Conservation (phyloP, 2,113 vertebrate genomes). For the Microtus montanus region DNA sequence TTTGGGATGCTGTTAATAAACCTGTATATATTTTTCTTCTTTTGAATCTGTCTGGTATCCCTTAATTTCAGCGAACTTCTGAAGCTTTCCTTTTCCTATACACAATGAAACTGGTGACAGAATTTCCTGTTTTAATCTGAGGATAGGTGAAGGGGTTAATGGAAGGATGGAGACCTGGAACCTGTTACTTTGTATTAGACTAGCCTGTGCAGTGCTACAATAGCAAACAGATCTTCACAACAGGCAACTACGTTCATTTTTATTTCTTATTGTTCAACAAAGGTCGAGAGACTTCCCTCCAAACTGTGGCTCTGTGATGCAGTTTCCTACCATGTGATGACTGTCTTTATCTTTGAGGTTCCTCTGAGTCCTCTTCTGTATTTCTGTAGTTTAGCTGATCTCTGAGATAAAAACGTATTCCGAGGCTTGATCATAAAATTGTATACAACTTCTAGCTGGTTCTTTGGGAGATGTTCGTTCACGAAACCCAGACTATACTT, state of each 20-base stretch:
- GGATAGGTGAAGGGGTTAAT: neutral
- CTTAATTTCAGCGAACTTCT: neutral
- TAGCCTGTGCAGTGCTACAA: neutral
- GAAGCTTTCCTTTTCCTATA: no score
- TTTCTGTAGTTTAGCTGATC: neutral
- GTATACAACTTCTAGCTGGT: neutral
- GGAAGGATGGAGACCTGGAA: neutral
- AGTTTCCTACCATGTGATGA: neutral
- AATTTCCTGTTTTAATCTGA: constrained; percentile 25
- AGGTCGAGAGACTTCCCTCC: neutral
- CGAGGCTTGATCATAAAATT: neutral
- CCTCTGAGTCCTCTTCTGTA: neutral
- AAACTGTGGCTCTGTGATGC: neutral
- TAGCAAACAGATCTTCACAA: neutral
- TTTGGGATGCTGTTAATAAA: neutral
- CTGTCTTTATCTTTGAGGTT: neutral
- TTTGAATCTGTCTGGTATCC: neutral
- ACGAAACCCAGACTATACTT: neutral
- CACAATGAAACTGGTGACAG: neutral
- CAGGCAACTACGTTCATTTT: neutral
- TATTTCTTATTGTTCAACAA: neutral
- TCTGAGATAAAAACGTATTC: neutral
- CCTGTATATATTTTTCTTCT: neutral
- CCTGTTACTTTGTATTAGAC: neutral
- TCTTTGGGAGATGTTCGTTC: neutral